Evolutionary conservation across 2,113 vertebrate genomes (phyloP).

Genomic region (Paraplagusia blochii): DNA sequence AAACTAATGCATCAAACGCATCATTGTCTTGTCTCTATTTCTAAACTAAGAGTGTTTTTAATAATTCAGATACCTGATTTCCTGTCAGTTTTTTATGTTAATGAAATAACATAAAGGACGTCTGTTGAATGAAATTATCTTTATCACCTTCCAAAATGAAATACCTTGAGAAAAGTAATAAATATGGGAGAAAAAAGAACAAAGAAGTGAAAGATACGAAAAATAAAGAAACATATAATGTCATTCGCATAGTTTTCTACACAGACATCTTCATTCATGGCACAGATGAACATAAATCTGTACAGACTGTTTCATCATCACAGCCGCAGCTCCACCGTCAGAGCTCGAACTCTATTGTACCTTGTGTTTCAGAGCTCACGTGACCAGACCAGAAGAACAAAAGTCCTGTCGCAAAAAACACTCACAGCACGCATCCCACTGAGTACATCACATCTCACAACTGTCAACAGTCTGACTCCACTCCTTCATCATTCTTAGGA

Average conservation of each 20-base stretch:
- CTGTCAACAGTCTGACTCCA: conserved; percentile 19
- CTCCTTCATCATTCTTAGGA: conserved; percentile 25
- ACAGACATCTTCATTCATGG: conserved; percentile 23
- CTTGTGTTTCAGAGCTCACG: conserved; percentile 24
- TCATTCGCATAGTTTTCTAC: background rate
- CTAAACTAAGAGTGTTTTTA: no score
- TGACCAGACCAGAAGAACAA: conserved; percentile 34
- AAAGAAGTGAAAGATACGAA: background rate
- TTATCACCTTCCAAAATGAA: no score
- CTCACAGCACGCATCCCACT: conserved; percentile 37
- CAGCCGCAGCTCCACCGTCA: conserved; percentile 48
- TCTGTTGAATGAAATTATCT: no score
- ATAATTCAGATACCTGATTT: no score
- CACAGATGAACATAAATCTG: conserved; percentile 36
- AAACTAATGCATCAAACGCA: background rate
- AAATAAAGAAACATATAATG: conserved; percentile 4
- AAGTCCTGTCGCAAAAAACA: conserved; percentile 29
- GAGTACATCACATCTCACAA: conserved; percentile 25
- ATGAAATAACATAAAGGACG: no score
- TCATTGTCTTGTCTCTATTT: no score
- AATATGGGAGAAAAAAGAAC: no score
- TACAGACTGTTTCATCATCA: conserved; percentile 66
- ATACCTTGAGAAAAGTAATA: no score
- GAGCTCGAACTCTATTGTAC: conserved; percentile 18
- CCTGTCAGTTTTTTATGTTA: no score